phyloP scores from a whole-genome alignment of 2,888 invertebrate genomes.

The Stomorhina lunata region DNA sequence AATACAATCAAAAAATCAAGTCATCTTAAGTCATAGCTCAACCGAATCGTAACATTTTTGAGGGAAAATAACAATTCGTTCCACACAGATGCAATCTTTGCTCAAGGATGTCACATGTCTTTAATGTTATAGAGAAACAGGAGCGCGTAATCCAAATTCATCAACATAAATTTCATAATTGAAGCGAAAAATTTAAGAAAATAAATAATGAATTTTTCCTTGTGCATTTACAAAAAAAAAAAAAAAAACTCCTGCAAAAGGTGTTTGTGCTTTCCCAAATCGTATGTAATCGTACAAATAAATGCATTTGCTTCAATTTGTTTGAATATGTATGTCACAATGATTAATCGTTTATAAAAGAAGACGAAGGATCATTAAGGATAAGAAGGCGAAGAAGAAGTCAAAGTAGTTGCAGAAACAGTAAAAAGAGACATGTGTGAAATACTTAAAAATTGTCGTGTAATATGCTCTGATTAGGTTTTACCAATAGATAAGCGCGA shows the following conservation, averaged over 20 bases:
- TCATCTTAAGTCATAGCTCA: slow-evolving; percentile 5
- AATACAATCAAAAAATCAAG: neutral
- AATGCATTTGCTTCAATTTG: too few relatives aligned
- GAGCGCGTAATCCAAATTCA: slow-evolving; percentile 16
- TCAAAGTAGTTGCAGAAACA: neutral
- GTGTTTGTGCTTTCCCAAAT: slow-evolving; percentile 8
- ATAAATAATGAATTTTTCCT: neutral
- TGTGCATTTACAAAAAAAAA: neutral
- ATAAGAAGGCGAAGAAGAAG: neutral
- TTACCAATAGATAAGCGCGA: slow-evolving; percentile 33
- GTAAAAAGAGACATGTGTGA: slow-evolving; percentile 46
- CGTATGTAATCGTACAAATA: neutral
- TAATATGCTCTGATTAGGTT: slow-evolving; percentile 58
- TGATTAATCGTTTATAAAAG: slow-evolving; percentile 46
- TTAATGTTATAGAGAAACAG: neutral
- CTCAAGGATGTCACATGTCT: neutral
- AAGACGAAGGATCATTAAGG: slow-evolving; percentile 18
- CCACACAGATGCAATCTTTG: slow-evolving; percentile 18
- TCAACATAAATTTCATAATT: slow-evolving; percentile 24
- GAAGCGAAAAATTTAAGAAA: slow-evolving; percentile 10
- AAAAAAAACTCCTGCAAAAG: slow-evolving; percentile 10
- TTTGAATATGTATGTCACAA: neutral
- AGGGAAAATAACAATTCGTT: slow-evolving; percentile 30
- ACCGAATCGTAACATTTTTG: neutral
- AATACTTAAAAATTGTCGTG: slow-evolving; percentile 46